Conservation (phyloP, 2,113 vertebrate species). For the Blennius ocellaris region DNA sequence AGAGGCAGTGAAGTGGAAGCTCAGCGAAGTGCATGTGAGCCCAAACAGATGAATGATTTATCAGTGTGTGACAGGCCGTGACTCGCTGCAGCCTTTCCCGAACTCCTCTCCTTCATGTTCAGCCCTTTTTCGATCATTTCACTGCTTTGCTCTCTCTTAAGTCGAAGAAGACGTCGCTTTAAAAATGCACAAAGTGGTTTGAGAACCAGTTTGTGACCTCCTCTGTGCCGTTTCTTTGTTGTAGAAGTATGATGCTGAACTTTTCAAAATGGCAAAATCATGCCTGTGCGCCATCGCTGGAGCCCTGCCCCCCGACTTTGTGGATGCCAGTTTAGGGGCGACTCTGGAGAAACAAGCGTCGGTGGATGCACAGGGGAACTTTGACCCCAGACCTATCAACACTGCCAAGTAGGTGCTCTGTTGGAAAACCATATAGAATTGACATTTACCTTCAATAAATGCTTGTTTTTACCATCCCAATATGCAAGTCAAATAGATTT, state of each 20-base stretch:
- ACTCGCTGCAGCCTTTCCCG: slow-evolving; percentile 19
- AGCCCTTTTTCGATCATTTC: not conserved
- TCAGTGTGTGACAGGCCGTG: slow-evolving; percentile 53
- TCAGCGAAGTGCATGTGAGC: slow-evolving; percentile 39
- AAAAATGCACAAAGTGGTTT: not conserved
- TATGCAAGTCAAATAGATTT: not conserved
- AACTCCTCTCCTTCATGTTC: slow-evolving; percentile 17
- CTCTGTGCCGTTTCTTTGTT: slow-evolving; percentile 30
- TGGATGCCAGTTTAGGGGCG: slow-evolving; percentile 88
- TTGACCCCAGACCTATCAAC: slow-evolving; percentile 94
- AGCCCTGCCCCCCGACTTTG: slow-evolving; percentile 94
- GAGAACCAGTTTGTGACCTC: not conserved
- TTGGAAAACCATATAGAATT: not conserved
- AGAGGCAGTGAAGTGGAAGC: slow-evolving; percentile 47
- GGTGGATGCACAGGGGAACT: slow-evolving; percentile 94
- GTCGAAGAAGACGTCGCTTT: slow-evolving; percentile 2
- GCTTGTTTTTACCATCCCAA: slow-evolving; percentile 1
- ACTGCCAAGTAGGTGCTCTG: slow-evolving; percentile 90
- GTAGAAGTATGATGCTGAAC: slow-evolving; percentile 95
- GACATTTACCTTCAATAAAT: not conserved
- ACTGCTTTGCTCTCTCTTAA: not conserved
- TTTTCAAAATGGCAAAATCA: slow-evolving; percentile 94
- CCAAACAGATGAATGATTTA: slow-evolving; percentile 72
- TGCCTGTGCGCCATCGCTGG: slow-evolving; percentile 96
- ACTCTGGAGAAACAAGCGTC: slow-evolving; percentile 91